phyloP scores from a whole-genome alignment of 2,888 invertebrate genomes.

The Oligia strigilis region DNA sequence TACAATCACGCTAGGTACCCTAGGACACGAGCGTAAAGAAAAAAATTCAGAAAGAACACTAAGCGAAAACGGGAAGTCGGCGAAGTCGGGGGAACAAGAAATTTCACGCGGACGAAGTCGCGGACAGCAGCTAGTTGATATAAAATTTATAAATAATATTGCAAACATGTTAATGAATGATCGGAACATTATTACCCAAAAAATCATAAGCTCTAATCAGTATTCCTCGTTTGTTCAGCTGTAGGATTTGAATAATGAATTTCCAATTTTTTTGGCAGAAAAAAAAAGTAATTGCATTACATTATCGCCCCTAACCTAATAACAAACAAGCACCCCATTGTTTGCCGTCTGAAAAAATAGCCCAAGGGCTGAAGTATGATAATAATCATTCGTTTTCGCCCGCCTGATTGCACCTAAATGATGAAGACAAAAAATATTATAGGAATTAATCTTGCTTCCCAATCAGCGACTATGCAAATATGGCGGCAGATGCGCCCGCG shows the following conservation, averaged over 20 bases:
- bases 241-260: conserved; percentile 89
- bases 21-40: neutral
- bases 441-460: conserved; percentile 88
- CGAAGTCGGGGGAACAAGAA: neutral
- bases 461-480: conserved; percentile 89
- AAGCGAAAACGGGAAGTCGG: neutral
- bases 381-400: conserved; percentile 87
- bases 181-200: conserved; percentile 63
- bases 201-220: conserved; percentile 77
- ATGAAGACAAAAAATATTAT: conserved; percentile 89
- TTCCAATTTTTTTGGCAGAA: conserved; percentile 78
- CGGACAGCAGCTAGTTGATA: neutral
- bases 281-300: conserved; percentile 89
- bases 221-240: conserved; percentile 86
- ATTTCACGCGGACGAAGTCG: neutral
- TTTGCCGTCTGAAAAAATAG: conserved; percentile 89
- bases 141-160: conserved; percentile 41
- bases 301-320: conserved; percentile 90
- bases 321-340: conserved; percentile 90
- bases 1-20: neutral
- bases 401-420: conserved; percentile 89
- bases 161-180: conserved; percentile 34
- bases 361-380: conserved; percentile 90
- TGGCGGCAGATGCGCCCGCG: conserved; percentile 82
- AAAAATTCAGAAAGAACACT: neutral